Conservation (phyloP, 2,797 vertebrate genomes). For the Sebastes wilsoni region DNA sequence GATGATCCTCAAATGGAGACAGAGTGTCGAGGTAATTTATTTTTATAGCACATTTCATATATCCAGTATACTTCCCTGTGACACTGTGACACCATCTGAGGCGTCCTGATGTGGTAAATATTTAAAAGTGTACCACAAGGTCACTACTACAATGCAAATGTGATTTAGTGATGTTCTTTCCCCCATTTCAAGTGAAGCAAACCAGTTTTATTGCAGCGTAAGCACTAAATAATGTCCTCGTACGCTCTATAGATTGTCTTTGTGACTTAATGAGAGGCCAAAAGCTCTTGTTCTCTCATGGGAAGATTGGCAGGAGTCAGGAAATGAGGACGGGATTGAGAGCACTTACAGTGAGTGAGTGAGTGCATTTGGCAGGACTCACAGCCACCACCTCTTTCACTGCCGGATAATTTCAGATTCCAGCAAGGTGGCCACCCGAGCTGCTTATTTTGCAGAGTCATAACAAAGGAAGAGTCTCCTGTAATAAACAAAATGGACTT, state of each 20-base stretch:
- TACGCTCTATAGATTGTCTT: neutral
- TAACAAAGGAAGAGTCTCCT: slow-evolving; percentile 9
- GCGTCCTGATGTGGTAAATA: neutral
- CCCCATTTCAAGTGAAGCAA: neutral
- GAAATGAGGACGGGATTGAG: slow-evolving; percentile 55
- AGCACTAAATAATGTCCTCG: slow-evolving; percentile 25
- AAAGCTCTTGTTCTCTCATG: slow-evolving; percentile 34
- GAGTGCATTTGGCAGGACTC: slow-evolving; percentile 59
- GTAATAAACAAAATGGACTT: slow-evolving; percentile 21
- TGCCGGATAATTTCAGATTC: slow-evolving; percentile 45
- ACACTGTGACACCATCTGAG: neutral
- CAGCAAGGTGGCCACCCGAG: slow-evolving; percentile 35
- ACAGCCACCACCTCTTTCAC: slow-evolving; percentile 24
- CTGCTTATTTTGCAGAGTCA: slow-evolving; percentile 47
- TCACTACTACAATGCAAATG: neutral
- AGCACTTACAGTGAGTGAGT: slow-evolving; percentile 59
- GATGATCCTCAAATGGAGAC: neutral
- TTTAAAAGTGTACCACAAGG: neutral
- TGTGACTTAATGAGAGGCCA: slow-evolving; percentile 36
- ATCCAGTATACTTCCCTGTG: neutral
- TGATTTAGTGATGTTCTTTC: neutral
- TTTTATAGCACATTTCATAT: neutral
- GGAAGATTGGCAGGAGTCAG: slow-evolving; percentile 59
- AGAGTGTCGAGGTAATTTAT: neutral
- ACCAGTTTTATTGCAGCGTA: slow-evolving; percentile 32